These are phyloP conservation scores for Scaptodrosophila latifasciaeformis DNA, from an alignment of 2,888 invertebrate genomes.

Conservation along the genomic window DNA sequence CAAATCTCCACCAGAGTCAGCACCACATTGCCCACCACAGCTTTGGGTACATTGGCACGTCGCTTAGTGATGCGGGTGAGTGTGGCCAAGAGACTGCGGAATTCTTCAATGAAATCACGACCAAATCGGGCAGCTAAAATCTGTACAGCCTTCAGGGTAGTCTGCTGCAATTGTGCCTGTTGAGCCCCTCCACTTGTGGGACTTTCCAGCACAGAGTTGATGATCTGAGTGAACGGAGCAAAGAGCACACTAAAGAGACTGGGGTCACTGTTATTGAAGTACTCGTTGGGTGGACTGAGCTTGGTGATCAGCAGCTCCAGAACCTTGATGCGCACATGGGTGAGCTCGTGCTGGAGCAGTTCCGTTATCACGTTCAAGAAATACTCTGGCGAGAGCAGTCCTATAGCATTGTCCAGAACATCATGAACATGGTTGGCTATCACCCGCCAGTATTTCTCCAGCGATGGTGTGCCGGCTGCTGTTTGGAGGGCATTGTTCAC, in stretches of 20 bases:
- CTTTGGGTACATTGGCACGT: constrained; percentile 62
- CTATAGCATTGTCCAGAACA: constrained; percentile 86
- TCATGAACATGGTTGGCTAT: constrained; percentile 87
- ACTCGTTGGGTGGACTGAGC: constrained; percentile 81
- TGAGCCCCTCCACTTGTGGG: constrained; percentile 61
- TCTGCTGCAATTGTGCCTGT: constrained; percentile 81
- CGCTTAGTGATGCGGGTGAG: constrained; percentile 77
- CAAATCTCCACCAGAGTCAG: constrained; percentile 82
- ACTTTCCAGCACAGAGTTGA: constrained; percentile 78
- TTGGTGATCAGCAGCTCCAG: constrained; percentile 90
- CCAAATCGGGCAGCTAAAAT: constrained; percentile 86
- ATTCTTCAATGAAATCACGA: constrained; percentile 80
- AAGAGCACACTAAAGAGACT: constrained; percentile 78
- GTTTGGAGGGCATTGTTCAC: constrained; percentile 79
- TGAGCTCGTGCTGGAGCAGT: constrained; percentile 82
- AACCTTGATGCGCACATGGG: constrained; percentile 85
- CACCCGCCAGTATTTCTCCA: constrained; percentile 87
- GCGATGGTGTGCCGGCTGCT: constrained; percentile 72
- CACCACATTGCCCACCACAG: constrained; percentile 82
- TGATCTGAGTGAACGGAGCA: constrained; percentile 79
- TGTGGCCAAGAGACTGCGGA: constrained; percentile 82
- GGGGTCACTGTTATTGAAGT: constrained; percentile 77
- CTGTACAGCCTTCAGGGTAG: constrained; percentile 88
- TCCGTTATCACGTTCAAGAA: constrained; percentile 87
- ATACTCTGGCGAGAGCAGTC: constrained; percentile 85